Base-by-base conservation (phyloP, 2,888 invertebrate genomes). In the Tridacna gigas region DNA sequence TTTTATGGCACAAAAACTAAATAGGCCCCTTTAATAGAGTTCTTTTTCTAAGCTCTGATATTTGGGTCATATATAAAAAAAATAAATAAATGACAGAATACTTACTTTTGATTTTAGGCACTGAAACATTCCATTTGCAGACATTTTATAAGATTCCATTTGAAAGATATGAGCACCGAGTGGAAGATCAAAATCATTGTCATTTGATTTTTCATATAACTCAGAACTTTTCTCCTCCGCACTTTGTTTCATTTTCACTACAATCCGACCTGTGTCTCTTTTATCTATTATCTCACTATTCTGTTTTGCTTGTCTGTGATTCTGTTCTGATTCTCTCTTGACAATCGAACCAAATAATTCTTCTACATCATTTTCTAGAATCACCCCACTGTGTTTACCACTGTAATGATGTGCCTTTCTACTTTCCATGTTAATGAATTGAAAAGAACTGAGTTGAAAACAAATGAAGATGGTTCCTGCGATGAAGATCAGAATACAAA, bases 31-130 rank as follows among this genome's bases (percentile, higher is more conserved):
- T n/a, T n/a, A n/a, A n/a, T n/a, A n/a, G n/a, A n/a, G n/a, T n/a
- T n/a, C n/a, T n/a, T n/a, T n/a, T n/a, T n/a, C n/a, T n/a, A n/a
- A n/a, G n/a, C n/a, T n/a, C n/a, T n/a, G n/a, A n/a, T n/a, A n/a
- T n/a, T n/a, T n/a, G n/a, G n/a, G n/a, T n/a, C n/a, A n/a, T n/a
- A n/a, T n/a, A n/a, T 37, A 37, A 37, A 37, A 7, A 37, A 37
- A 37, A 37, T 4, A 37, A 37, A 37, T 7, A 37, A 7, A 37
- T 4, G 37, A 37, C 37, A 37, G 7, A 37, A 37, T 4, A 37
- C 75, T 74, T 80, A 91, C 91, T 86, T 89, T 86, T 11, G 91
- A 88, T 12, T 90, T 48, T 13, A 91, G 77, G 86, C 92, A 93
- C 45, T 81, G 84, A 80, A 93, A 93, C 76, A 79, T 86, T 45